Conservation (phyloP, 2,888 invertebrate genomes). For the Drosophila prostipennis region DNA sequence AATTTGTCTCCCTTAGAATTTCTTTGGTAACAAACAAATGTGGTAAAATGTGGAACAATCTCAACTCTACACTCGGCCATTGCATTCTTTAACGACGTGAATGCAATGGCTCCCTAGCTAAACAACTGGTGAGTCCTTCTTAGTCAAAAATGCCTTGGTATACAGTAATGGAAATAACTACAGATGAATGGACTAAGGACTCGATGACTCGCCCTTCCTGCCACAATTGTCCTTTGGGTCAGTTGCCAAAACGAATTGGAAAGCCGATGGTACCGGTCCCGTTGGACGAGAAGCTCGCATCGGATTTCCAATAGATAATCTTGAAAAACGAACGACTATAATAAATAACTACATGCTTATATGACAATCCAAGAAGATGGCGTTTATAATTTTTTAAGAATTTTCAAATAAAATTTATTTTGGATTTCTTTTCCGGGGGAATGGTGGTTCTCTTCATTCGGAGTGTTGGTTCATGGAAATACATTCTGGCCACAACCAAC, state of each 20-base stretch:
- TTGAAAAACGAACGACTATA: too few relatives aligned
- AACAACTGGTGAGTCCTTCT: background rate
- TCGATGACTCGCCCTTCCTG: too few relatives aligned
- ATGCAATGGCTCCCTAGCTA: background rate
- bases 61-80: background rate
- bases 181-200: too few relatives aligned
- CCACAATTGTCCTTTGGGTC: too few relatives aligned
- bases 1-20: background rate
- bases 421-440: too few relatives aligned
- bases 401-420: too few relatives aligned
- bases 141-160: too few relatives aligned
- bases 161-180: too few relatives aligned
- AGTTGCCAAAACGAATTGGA: too few relatives aligned
- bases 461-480: background rate
- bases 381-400: too few relatives aligned
- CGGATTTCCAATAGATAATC: background rate
- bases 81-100: background rate
- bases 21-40: background rate
- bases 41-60: background rate
- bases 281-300: conserved; percentile 3
- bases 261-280: conserved; percentile 2
- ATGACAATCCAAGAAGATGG: background rate
- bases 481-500: conserved; percentile 15
- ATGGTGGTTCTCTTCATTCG: too few relatives aligned
- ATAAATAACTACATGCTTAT: background rate